Evolutionary conservation across 2,113 vertebrate genomes (phyloP).

Genomic region (Varanus komodoensis): DNA sequence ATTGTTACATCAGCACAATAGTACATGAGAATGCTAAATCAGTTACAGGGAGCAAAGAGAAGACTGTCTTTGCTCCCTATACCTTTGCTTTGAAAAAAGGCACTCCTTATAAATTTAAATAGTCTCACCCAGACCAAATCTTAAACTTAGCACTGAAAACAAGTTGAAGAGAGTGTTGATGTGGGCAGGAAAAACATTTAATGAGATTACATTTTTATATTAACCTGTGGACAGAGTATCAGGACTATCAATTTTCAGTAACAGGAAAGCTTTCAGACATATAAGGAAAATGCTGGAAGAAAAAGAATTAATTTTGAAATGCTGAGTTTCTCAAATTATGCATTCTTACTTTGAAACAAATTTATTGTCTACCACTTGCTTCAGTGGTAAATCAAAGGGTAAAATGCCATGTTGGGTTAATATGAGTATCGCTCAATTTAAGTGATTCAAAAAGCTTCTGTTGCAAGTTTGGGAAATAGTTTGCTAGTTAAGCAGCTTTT

Average conservation of each 20-base stretch:
- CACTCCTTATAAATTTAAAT: neutral
- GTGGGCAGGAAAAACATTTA: neutral
- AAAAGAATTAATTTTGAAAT: neutral
- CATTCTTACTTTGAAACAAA: neutral
- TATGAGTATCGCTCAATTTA: conserved; percentile 20
- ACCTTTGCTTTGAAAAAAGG: neutral
- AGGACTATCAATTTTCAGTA: neutral
- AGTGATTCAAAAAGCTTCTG: neutral
- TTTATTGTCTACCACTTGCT: neutral
- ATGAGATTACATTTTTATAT: neutral
- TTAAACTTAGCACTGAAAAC: neutral
- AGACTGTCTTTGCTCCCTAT: no score
- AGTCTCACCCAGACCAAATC: neutral
- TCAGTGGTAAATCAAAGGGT: neutral
- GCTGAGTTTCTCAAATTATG: neutral
- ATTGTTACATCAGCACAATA: neutral
- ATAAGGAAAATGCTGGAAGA: neutral
- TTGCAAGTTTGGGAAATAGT: neutral
- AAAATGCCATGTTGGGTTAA: neutral
- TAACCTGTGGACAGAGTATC: neutral
- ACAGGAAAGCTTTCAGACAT: neutral
- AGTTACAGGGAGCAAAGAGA: neutral
- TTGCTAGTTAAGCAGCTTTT: no score
- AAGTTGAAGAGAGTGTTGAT: neutral
- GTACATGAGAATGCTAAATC: neutral